phyloP scores from a whole-genome alignment of 1,140 invertebrate genomes.

The Tigriopus japonicus region DNA sequence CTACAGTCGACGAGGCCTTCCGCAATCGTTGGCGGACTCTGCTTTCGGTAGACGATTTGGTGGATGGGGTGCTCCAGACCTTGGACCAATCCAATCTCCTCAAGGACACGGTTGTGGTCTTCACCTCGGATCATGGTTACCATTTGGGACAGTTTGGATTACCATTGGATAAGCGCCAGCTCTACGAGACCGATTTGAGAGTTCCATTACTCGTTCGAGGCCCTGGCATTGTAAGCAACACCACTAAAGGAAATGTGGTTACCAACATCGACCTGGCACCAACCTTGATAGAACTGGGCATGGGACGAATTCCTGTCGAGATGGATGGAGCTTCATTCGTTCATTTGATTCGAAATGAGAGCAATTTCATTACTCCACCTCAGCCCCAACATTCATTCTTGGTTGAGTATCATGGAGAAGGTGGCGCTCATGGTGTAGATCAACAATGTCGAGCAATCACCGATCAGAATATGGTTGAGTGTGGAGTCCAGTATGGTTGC shows the following conservation, averaged over 20 bases:
- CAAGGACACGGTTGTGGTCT: constrained; percentile 56
- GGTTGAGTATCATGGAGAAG: constrained; percentile 60
- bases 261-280: constrained; percentile 59
- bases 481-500: constrained; percentile 40
- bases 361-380: not conserved
- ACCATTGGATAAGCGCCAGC: constrained; percentile 66
- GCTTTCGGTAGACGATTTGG: constrained; percentile 65
- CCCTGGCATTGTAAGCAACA: constrained; percentile 37
- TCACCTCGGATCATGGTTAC: constrained; percentile 72
- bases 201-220: constrained; percentile 60
- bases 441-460: not conserved
- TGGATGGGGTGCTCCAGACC: constrained; percentile 38
- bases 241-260: constrained; percentile 33
- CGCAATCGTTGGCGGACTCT: constrained; percentile 51
- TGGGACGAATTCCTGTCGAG: too few relatives aligned
- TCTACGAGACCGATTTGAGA: constrained; percentile 67
- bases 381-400: constrained; percentile 33
- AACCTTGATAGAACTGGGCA: constrained; percentile 45
- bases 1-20: constrained; percentile 43
- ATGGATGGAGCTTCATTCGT: too few relatives aligned
- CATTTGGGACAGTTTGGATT: constrained; percentile 59
- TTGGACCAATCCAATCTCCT: constrained; percentile 35
- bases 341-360: too few relatives aligned
- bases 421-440: constrained; percentile 21
- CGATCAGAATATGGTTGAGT: constrained; percentile 33